Percentiles rank a stretch among this genome's conserved stretches.
Conservation (phyloP, 2,113 vertebrate genomes). For the Lathamus discolor region DNA sequence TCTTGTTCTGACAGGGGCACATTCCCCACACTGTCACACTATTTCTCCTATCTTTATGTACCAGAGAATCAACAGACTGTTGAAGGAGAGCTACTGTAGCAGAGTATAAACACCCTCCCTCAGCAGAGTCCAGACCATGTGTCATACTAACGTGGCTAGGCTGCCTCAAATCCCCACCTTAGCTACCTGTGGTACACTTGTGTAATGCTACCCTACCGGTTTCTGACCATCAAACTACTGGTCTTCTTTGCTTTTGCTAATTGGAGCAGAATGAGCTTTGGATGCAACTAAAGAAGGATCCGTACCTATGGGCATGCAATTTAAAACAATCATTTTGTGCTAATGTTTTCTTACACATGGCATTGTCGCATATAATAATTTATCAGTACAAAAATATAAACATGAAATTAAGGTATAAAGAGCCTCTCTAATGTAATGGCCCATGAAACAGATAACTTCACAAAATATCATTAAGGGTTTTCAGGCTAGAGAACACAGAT, state of each 20-base stretch:
- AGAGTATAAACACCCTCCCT: neutral
- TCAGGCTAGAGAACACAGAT: constrained; percentile 9
- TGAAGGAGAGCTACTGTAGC: neutral
- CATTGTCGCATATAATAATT: neutral
- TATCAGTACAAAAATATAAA: constrained; percentile 1
- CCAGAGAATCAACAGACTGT: neutral
- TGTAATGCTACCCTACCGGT: neutral
- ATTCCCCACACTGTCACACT: neutral
- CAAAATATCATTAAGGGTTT: neutral
- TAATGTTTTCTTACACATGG: neutral
- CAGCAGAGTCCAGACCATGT: neutral
- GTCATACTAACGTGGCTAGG: neutral
- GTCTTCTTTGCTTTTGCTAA: neutral
- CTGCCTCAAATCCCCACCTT: neutral
- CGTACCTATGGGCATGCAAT: neutral
- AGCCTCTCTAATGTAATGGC: neutral
- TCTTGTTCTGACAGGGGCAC: neutral
- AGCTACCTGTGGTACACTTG: neutral
- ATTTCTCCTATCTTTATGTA: neutral
- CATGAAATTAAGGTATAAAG: constrained; percentile 3
- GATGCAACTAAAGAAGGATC: neutral
- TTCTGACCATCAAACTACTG: neutral
- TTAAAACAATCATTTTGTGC: neutral
- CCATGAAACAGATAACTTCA: constrained; percentile 6
- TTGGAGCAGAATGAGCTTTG: neutral